phyloP scores from a whole-genome alignment of 2,113 vertebrate species.

The Dermatemys mawii region DNA sequence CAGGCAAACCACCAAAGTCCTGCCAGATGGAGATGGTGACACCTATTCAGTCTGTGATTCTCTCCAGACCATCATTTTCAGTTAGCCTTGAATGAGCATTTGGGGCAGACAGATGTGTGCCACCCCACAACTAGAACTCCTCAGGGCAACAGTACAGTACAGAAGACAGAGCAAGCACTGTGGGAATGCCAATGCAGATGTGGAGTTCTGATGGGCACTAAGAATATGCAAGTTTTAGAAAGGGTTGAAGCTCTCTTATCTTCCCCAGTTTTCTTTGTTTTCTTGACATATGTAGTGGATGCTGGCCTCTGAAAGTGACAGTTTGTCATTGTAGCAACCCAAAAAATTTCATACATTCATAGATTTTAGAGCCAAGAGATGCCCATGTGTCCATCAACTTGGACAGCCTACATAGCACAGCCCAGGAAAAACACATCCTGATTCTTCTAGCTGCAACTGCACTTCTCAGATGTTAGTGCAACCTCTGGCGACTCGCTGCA shows the following conservation, averaged over 20 bases:
- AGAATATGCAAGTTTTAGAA: background rate
- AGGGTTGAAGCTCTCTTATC: background rate
- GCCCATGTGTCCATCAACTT: background rate
- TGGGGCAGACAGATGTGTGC: rapidly evolving
- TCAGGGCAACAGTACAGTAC: rapidly evolving
- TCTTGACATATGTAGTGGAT: background rate
- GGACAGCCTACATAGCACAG: no score
- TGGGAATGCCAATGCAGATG: rapidly evolving
- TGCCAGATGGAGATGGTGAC: no score
- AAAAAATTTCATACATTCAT: no score
- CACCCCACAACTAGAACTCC: rapidly evolving
- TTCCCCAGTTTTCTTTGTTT: background rate
- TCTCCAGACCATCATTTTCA: background rate
- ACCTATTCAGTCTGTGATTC: background rate
- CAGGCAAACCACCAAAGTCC: no score
- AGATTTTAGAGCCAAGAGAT: background rate
- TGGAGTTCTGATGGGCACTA: background rate
- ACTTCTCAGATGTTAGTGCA: background rate
- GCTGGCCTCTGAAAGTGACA: background rate
- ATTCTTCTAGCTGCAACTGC: background rate
- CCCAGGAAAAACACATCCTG: background rate
- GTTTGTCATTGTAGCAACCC: background rate
- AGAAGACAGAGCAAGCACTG: rapidly evolving
- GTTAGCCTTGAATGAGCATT: background rate
- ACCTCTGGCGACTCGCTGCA: background rate